Base-by-base conservation (phyloP, 2,797 vertebrate species). In the Anolis apletophallus region DNA sequence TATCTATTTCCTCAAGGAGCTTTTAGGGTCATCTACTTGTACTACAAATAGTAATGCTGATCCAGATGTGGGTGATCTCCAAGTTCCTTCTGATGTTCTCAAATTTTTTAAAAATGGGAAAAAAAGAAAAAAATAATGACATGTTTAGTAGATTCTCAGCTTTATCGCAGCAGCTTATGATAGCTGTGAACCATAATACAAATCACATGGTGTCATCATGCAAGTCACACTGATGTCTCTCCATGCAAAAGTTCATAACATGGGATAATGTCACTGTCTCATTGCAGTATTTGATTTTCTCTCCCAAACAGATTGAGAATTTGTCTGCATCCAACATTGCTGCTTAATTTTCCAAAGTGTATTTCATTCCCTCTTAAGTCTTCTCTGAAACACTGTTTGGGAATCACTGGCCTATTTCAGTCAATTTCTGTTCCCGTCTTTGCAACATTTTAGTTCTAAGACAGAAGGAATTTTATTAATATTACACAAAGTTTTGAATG, bases 341-440 rank as follows among this genome's bases (percentile, higher is more conserved):
- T 9, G 23, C 68, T 64, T 87, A 61, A 64, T 67, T 17, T 84
- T 73, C 21, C 23, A 72, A 85, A 40, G 75, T 29, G 50, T 13
- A 10, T 19, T 82, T 34, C 11, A 5, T 14, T 54, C 32, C 11
- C 7, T 64, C 55, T 74, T 11, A 50, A 73, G 26, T 73, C 68
- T 79, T 64, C 57, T 73, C 81, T 87, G 74, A 26, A 57, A 64
- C 19, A 52, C 68, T 67, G 67, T 83, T 79, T 83, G 81, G 77
- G 75, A 74, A 80, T 68, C 80, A 87, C 74, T 54, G 81, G 86
- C 77, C 61, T 90, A 3, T 77, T 87, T 90, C 73, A 71, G 86
- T 77, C 34, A 0, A 14, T 19, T 17, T 2, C 0, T 0, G 0
- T 50, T 83, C 13, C 23, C 82, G 5, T 84, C 40, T 32, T 64